Evolutionary conservation across 2,797 vertebrate genomes (phyloP).

Genomic region (Pelobates cultripes): DNA sequence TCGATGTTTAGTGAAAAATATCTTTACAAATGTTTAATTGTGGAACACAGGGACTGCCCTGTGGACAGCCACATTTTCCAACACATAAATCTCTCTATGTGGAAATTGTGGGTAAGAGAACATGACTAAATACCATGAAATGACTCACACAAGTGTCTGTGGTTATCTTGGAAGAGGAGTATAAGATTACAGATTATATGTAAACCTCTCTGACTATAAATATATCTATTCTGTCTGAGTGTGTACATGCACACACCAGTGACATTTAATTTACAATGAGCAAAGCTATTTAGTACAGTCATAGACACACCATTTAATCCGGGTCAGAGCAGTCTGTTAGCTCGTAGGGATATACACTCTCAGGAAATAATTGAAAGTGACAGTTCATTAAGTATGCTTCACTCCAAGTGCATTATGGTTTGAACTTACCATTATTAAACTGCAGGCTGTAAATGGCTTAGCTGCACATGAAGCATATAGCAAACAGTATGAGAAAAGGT

Average conservation of each 20-base stretch:
- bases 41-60: too few species aligned
- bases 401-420: constrained; percentile 47
- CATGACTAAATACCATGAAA: too few species aligned
- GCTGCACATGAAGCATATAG: constrained; percentile 30
- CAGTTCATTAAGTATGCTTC: constrained; percentile 53
- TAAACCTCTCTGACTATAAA: neutral
- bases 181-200: neutral
- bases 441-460: constrained; percentile 37
- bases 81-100: too few species aligned
- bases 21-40: too few species aligned
- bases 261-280: constrained; percentile 53
- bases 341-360: constrained; percentile 48
- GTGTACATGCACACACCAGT: constrained; percentile 33
- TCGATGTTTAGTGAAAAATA: too few species aligned
- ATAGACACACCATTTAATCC: constrained; percentile 49
- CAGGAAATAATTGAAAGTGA: constrained; percentile 54
- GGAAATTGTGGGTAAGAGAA: too few species aligned
- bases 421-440: constrained; percentile 50
- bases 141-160: too few species aligned
- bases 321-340: constrained; percentile 46
- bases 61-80: too few species aligned
- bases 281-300: constrained; percentile 44
- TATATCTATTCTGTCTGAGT: neutral
- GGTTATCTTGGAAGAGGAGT: too few species aligned
- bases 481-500: constrained; percentile 48